Base-by-base conservation (phyloP, 2,113 vertebrate genomes). In the Puntigrus tetrazona region DNA sequence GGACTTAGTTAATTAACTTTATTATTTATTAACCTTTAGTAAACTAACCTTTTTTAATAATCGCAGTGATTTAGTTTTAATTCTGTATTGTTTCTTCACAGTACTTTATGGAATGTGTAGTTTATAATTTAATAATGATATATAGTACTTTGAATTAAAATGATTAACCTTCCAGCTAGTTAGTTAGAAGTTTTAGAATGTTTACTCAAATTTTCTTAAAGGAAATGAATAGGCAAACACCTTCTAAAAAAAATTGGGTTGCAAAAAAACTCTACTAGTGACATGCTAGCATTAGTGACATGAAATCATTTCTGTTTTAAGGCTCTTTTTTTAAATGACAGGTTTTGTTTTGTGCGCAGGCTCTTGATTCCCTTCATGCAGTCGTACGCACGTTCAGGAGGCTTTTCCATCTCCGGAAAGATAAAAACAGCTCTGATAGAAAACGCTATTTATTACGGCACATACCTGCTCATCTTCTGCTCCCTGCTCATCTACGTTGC, bases 301-400 rank as follows among this genome's bases (percentile, higher is more conserved):
- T 27, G 0, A 31, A 31, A 31, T 16, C 5, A 29, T 63, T 31
- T 63, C 11, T 14, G 16, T 65, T 65, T 65, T 31, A 34, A 7
- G 61, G 0, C 61, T 6, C 31, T 65, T 31, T 29, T 57, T n/a
- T n/a, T n/a, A n/a, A n/a, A n/a, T 22, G 31, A 3, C 13, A 65
- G 14, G 2, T 22, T 22, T 69, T 5, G n/a, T n/a, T n/a, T n/a
- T n/a, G n/a, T 77, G n/a, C 9, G 4, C 91, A 98, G 97, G 97
- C 95, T 99, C 87, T 90, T 99, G 25, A 91, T 99, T 85, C 97
- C 97, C 69, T 98, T 98, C 88, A 99, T 98, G 97, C 97, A 98
- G 85, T 99, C 97, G 0, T 99, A 98, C 76, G 96, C 97, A 63
- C 94, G 95, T 55, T 96, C 97, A 3, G 97, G 97, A 86, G 95